Evolutionary conservation across 2,888 invertebrate genomes (phyloP), one percentile per base, ranked within the genome.

Genomic region (Tetanocera ferruginea): DNA sequence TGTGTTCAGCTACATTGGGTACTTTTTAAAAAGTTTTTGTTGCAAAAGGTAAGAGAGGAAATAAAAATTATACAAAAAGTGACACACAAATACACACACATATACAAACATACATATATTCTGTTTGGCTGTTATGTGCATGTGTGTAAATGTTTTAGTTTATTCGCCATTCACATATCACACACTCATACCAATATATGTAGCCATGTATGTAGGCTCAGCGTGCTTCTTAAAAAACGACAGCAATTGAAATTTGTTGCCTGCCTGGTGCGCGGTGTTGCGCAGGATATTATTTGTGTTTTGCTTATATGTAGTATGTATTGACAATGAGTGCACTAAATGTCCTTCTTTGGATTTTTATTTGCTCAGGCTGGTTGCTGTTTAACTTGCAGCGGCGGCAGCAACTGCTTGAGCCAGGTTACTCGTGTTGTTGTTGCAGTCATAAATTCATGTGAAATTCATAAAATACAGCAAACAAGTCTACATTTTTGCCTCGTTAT

Each of bases 381-480:
- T 66, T 19, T 8, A 31, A 43, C 43, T 34, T 6, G 19, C 23
- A 34, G 37, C 28, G 9, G 37, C 25, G 55, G 4, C n/a, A 19
- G 19, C 23, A 17, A 17, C 55, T 31, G n/a, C 34, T 34, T 17
- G 28, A 55, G 25, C 55, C 25, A 25, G 23, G 23, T 9, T 55
- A 8, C 57, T 37, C 14, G 6, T 52, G 23, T 11, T 25, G 55
- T 14, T 31, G 17, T 52, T 74, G 73, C 51, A 28, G n/a, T 64
- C 52, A 64, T 51, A 31, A 49, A 74, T 64, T 74, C 34, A 64
- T 74, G 64, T 64, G 64, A 64, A 55, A 72, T 72, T 57, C 72
- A 72, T 60, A 60, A 60, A 57, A 28, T 34, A n/a, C 37, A 34
- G 37, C 57, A 43, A 43, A 43, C 11, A 43, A 11, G 43, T 31